Conservation (phyloP, 2,797 vertebrate species). For the Coccyzus lansbergi region DNA sequence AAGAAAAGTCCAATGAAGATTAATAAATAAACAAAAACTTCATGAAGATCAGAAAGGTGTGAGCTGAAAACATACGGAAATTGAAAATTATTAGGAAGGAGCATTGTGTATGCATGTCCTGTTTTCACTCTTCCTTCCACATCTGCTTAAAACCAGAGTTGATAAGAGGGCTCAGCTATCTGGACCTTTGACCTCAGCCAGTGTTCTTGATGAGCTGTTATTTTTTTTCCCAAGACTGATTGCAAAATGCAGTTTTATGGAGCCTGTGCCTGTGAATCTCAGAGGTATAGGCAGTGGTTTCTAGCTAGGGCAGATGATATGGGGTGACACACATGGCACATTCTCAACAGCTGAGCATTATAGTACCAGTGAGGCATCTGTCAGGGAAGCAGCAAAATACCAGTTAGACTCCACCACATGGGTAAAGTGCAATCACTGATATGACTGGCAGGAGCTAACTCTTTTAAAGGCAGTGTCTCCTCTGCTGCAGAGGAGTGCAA, state of each 20-base stretch:
- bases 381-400: background rate
- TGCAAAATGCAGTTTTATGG: background rate
- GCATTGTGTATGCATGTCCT: background rate
- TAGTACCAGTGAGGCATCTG: background rate
- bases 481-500: background rate
- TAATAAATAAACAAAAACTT: background rate
- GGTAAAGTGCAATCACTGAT: background rate
- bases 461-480: background rate
- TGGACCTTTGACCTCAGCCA: background rate
- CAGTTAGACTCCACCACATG: background rate
- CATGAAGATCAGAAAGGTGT: background rate
- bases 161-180: background rate
- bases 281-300: background rate
- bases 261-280: background rate
- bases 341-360: background rate
- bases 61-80: background rate
- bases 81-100: background rate
- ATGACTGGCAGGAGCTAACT: background rate
- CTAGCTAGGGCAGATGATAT: background rate
- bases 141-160: background rate
- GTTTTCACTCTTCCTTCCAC: background rate
- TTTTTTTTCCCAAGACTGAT: background rate
- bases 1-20: background rate
- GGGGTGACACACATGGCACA: background rate
- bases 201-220: background rate